Base-by-base conservation (phyloP, 2,797 vertebrate genomes). In the Argyrosomus regius region DNA sequence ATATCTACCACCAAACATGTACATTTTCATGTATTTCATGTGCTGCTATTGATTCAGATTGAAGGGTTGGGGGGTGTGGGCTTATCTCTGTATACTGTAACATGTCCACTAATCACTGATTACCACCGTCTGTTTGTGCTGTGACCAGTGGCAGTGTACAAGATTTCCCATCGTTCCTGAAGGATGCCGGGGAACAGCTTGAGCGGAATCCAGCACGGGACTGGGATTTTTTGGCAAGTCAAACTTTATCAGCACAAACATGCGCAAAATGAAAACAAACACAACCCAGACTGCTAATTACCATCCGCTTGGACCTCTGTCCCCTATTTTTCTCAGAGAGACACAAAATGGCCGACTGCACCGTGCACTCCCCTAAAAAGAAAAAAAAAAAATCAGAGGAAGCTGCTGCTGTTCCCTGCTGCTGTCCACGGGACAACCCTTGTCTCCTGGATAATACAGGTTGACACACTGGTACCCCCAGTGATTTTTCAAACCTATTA, bases 171-270 rank as follows among this genome's bases (percentile, higher is more conserved):
- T 85, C 91, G 81, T 92, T 94, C 94, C 94, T 95, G 90, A 94
- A 95, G 93, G 91, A 94, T 87, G 90, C 85, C 13, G 89, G 88
- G 77, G 90, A 95, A 94, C 94, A 95, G 94, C 94, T 95, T 94
- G 95, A 94, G 94, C 85, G 16, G 88, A 91, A 91, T 93, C 94
- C 93, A 93, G 88, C 91, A 65, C 88, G 92, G 93, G 92, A 90
- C 90, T 84, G 84, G 82, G 88, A 81, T 91, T 93, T 94, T 95
- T 95, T 96, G 95, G 95, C 95, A 95, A 95, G 94, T 96, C 93
- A 94, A 94, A 95, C 93, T 96, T 96, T 95, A 96, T 95, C 95
- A 93, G 93, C 91, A 93, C 91, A 95, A 95, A 95, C 94, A 96
- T 82, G 92, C 93, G 86, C 92, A 94, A 92, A 95, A 95, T 93